A percentile compares a stretch with the other conserved stretches of the same genome.
These are phyloP conservation scores for Argyra leucocephala DNA, from an alignment of 2,888 invertebrate species.

Conservation along the genomic window DNA sequence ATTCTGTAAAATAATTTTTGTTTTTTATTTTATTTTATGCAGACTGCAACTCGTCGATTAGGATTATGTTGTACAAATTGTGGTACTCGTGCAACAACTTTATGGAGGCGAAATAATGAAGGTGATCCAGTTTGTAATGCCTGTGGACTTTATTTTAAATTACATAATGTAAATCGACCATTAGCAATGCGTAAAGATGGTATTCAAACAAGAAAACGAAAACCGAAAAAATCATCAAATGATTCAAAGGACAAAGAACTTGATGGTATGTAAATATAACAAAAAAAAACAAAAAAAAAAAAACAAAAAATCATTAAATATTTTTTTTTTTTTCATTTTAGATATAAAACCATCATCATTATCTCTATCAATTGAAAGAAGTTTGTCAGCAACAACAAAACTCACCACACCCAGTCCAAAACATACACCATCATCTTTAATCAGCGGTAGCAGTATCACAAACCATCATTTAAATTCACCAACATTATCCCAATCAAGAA, in stretches of 20 bases:
- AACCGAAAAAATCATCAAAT: slow-evolving; percentile 69
- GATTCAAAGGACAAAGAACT: slow-evolving; percentile 32
- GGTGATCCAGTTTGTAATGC: slow-evolving; percentile 99
- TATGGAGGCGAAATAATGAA: slow-evolving; percentile 96
- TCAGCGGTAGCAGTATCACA: slow-evolving; percentile 24
- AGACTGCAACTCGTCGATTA: slow-evolving; percentile 77
- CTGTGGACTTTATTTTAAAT: slow-evolving; percentile 91
- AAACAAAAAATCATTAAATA: not conserved
- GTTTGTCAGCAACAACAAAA: slow-evolving; percentile 22
- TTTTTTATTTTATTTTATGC: slow-evolving; percentile 35
- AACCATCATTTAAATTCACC: slow-evolving; percentile 23
- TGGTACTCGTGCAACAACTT: slow-evolving; percentile 91
- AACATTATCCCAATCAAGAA: slow-evolving; percentile 25
- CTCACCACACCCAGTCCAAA: slow-evolving; percentile 25
- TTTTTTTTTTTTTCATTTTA: slow-evolving; percentile 19
- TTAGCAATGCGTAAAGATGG: slow-evolving; percentile 93
- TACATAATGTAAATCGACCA: slow-evolving; percentile 87
- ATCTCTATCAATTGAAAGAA: slow-evolving; percentile 33
- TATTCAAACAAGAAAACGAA: slow-evolving; percentile 90
- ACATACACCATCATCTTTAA: slow-evolving; percentile 23
- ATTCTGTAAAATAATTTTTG: too few species aligned
- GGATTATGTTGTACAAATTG: slow-evolving; percentile 95
- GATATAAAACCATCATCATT: slow-evolving; percentile 38
- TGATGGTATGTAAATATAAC: slow-evolving; percentile 28
- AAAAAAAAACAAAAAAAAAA: not conserved